Conservation (phyloP, 2,113 vertebrate genomes). For the Aythya baeri region DNA sequence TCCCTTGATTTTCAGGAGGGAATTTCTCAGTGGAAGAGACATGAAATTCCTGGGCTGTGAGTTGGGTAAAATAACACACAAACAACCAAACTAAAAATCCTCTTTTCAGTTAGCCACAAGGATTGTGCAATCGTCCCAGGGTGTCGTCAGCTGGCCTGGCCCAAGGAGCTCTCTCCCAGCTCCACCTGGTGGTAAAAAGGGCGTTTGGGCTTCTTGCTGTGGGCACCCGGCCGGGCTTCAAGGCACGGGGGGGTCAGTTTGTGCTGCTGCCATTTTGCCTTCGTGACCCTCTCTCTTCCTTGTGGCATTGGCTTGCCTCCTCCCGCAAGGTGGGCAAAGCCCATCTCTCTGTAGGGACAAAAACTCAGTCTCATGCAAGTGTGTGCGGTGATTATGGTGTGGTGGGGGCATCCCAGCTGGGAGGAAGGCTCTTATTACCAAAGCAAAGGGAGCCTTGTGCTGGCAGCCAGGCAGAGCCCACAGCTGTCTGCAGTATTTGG, state of each 20-base stretch:
- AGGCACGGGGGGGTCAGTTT: too few relatives aligned
- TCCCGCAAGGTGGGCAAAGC: accelerated
- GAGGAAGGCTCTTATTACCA: background rate
- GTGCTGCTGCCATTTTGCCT: background rate
- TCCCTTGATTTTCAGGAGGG: background rate
- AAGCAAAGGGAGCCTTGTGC: background rate
- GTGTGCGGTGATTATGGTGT: accelerated
- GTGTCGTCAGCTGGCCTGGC: background rate
- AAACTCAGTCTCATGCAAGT: accelerated
- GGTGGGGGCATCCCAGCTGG: background rate
- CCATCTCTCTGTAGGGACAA: background rate
- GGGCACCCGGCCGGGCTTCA: background rate
- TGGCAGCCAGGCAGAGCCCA: background rate
- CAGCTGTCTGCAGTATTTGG: background rate
- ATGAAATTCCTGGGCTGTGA: background rate
- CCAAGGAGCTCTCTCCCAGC: constrained; percentile 44
- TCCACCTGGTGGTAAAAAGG: constrained; percentile 55
- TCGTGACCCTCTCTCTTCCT: accelerated
- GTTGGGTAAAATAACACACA: background rate
- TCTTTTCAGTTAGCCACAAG: background rate
- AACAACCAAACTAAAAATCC: background rate
- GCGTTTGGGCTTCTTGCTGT: background rate
- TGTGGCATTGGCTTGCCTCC: background rate
- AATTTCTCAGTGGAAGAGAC: background rate
- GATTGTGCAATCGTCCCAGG: background rate